Conservation (phyloP, 2,113 vertebrate genomes). For the Zosterops japonicus region DNA sequence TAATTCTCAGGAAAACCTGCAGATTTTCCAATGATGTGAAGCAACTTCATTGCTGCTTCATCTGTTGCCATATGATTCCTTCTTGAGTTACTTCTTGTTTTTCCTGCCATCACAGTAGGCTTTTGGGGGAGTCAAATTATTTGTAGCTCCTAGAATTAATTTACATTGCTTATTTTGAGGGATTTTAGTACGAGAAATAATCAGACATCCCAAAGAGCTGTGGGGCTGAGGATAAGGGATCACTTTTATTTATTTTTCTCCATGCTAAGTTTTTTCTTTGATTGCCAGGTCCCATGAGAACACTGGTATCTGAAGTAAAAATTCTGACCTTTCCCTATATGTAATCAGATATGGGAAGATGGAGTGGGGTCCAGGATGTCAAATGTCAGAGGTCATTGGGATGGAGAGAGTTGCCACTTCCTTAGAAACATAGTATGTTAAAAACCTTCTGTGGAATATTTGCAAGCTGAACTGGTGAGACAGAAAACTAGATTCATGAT, state of each 20-base stretch:
- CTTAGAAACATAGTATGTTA: neutral
- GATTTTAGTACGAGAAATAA: neutral
- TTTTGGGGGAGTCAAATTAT: neutral
- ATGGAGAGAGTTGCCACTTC: neutral
- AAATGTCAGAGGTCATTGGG: neutral
- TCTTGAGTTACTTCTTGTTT: neutral
- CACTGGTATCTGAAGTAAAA: neutral
- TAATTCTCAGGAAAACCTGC: neutral
- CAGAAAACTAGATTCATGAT: constrained; percentile 41
- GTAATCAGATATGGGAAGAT: neutral
- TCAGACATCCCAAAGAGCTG: neutral
- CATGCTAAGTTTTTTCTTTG: neutral
- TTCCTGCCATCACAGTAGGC: neutral
- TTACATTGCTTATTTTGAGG: neutral
- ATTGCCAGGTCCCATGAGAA: neutral
- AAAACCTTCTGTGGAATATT: neutral
- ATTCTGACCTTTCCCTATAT: neutral
- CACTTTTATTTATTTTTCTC: neutral
- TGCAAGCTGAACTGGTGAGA: neutral
- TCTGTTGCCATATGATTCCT: neutral
- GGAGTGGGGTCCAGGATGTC: neutral
- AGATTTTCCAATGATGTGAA: neutral
- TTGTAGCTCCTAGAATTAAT: neutral
- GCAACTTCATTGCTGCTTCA: neutral
- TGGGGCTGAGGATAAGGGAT: neutral